Conservation (phyloP, 1,140 invertebrate genomes). For the Augochlora pura region DNA sequence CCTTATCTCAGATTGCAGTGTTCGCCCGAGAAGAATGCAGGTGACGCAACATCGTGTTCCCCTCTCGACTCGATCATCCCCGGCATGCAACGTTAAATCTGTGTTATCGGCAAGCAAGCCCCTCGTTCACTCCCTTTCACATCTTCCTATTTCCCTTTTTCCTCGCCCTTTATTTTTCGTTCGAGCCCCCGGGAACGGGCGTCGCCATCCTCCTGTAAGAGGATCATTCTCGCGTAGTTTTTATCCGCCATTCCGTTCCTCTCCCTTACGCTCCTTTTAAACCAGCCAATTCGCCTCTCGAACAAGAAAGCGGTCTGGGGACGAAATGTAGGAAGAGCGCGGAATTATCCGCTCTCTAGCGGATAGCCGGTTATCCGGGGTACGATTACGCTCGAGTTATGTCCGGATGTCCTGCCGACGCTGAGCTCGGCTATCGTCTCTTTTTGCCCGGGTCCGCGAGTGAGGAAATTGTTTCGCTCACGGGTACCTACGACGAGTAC, state of each 20-base stretch:
- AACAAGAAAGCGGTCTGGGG: constrained; percentile 54
- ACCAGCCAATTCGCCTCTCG: constrained; percentile 57
- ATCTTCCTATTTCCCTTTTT: constrained; percentile 26
- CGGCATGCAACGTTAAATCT: constrained; percentile 32
- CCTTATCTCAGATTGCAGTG: neutral
- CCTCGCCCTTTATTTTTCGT: constrained; percentile 7
- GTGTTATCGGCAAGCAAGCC: constrained; percentile 45
- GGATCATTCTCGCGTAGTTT: constrained; percentile 54
- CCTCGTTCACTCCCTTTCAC: neutral
- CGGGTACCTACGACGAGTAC: constrained; percentile 12
- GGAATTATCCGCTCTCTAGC: constrained; percentile 59
- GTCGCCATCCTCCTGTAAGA: constrained; percentile 31
- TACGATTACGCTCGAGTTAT: constrained; percentile 60
- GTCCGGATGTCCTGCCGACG: constrained; percentile 48
- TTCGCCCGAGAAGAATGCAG: neutral
- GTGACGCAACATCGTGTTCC: neutral
- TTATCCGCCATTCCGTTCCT: constrained; percentile 57
- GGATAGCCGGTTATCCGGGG: constrained; percentile 57
- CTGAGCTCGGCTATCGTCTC: constrained; percentile 28
- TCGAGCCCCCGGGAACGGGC: neutral
- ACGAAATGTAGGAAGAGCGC: constrained; percentile 52
- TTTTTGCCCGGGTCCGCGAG: constrained; percentile 32
- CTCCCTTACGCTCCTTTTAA: constrained; percentile 56
- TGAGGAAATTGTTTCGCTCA: constrained; percentile 50
- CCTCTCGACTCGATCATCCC: neutral